Evolutionary conservation across 2,113 vertebrate species (phyloP).

Genomic region (Periophthalmodon schlosseri): DNA sequence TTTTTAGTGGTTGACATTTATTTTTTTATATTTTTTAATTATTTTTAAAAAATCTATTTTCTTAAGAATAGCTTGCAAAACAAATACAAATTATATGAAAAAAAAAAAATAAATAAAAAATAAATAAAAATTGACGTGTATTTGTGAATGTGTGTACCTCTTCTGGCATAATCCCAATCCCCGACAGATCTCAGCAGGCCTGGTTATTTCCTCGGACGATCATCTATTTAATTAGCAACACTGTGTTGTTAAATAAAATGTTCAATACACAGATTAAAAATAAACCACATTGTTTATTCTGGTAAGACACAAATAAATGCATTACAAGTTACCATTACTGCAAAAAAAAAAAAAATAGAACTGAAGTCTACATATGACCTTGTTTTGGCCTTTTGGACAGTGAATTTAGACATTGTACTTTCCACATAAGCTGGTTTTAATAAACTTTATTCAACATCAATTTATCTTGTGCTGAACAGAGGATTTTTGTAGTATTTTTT

Average conservation of each 20-base stretch:
- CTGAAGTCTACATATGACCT: neutral
- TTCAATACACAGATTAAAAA: neutral
- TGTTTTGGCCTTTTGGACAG: neutral
- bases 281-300: neutral
- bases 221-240: neutral
- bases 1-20: no score
- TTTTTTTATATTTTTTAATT: no score
- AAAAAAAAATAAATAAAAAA: neutral
- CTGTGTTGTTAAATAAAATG: neutral
- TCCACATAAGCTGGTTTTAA: neutral
- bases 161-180: no score
- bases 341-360: neutral
- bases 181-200: neutral
- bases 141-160: no score
- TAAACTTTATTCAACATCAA: neutral
- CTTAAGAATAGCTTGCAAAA: no score
- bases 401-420: neutral
- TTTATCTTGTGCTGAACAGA: neutral
- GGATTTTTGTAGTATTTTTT: neutral
- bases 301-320: neutral
- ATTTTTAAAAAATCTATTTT: no score
- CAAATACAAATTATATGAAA: no score
- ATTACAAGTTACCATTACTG: neutral
- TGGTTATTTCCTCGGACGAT: neutral
- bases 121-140: neutral